Evolutionary conservation across 2,113 vertebrate genomes (phyloP), one percentile per base, ranked within the genome.

Genomic region (Bambusicola thoracicus): DNA sequence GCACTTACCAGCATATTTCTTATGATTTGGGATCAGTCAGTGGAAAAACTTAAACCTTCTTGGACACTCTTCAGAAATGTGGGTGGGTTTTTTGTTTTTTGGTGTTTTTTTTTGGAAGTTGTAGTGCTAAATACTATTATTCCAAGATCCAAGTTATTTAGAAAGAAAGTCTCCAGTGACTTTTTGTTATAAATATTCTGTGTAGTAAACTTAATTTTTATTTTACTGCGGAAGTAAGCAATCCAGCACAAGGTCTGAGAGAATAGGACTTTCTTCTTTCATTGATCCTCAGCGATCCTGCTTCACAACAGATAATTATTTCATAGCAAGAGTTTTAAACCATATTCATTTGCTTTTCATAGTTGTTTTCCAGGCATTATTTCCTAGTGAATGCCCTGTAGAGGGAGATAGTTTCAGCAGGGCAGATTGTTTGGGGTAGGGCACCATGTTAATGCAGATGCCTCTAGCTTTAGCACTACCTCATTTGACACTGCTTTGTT

Each of bases 1-100:
- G 53, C 13, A 29, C 51, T 53, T 51, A 51, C 16, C 29, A 30
- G 29, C 0, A 0, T 32, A 0, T 7, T 41, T 62, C 70, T 91
- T 81, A 12, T 18, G 19, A 49, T 83, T 85, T 44, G 48, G 32
- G 8, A 75, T 84, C 22, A 24, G 22, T 56, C 2, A 0, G 9
- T 1, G 19, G 46, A 36, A 13, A 85, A 79, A 90, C 43, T 8
- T 4, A 81, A 46, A 59, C 55, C 16, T 72, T 24, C n/a, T 70
- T 3, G 4, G 41, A 29, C 1, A 1, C 8, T 83, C 13, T 34
- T 61, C 40, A 44, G 53, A 92, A 87, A 48, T 24, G 11, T 19
- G 15, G 24, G 51, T 53, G 27, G 48, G 48, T 49, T 49, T 48
- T 48, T 24, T 48, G 46, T 18, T 44, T 44, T 22, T 22, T 24